Percentiles rank a stretch among this genome's conserved stretches.
Conservation (phyloP, 2,797 vertebrate genomes). For the Tolypeutes matacus region DNA sequence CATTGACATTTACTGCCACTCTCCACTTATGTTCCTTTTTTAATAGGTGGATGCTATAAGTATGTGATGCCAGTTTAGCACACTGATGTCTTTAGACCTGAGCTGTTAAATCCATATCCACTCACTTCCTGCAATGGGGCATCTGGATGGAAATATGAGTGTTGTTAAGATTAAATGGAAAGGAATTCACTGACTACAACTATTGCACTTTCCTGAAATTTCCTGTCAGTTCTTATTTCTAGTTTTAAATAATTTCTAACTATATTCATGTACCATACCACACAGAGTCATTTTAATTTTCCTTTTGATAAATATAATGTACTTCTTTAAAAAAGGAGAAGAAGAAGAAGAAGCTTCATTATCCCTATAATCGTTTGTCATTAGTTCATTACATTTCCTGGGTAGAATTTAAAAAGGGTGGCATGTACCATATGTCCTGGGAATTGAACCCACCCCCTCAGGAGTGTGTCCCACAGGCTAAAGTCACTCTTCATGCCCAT, state of each 20-base stretch:
- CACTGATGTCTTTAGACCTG: neutral
- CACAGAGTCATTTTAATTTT: neutral
- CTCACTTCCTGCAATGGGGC: neutral
- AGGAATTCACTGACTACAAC: neutral
- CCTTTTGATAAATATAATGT: slow-evolving; percentile 7
- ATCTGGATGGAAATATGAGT: neutral
- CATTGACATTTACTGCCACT: neutral
- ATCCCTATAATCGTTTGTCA: neutral
- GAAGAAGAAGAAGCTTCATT: neutral
- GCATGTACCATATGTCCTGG: neutral
- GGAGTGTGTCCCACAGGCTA: neutral
- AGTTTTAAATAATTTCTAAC: slow-evolving; percentile 8
- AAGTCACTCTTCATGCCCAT: neutral
- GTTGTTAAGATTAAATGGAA: neutral
- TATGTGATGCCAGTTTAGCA: neutral
- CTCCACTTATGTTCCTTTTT: neutral
- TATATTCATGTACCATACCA: neutral
- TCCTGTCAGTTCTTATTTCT: neutral
- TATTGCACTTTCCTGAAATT: neutral
- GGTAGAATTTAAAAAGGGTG: neutral
- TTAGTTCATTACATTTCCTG: neutral
- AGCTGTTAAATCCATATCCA: no score
- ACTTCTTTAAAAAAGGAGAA: neutral
- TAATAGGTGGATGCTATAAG: neutral
- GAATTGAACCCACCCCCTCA: neutral